Evolutionary conservation across 2,888 invertebrate species (phyloP), one percentile per base, ranked within the genome.

Genomic region (Aphodius sticticus): DNA sequence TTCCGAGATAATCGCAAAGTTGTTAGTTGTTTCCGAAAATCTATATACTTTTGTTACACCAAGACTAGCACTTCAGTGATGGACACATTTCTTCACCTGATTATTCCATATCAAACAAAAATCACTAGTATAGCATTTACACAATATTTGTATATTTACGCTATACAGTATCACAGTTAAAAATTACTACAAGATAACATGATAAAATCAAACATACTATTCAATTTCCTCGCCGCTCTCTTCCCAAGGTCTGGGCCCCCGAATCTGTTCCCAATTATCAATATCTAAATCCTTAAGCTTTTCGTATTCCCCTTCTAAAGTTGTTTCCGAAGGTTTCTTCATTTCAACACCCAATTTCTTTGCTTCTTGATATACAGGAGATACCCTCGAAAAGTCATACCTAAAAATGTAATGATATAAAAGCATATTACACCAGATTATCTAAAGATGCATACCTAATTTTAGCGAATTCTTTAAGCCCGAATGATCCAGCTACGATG

Each of bases 201-300:
- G 26, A 69, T 16, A 38, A 36, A 16, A 70, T 37, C 16, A 16
- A 37, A 69, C n/a, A 69, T 79, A 77, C 37, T 79, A 9, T n/a
- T 77, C 77, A 9, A 69, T 38, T 69, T 78, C 70, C 7, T 77
- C 76, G 76, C 70, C 70, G 69, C 86, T 85, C 82, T 93, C 91
- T 86, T 97, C 97, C 96, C 96, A 97, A 0, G 97, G 96, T 78
- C 97, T 90, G 6, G 96, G 95, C 0, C 96, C 96, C 84, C 97
- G 90, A 83, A 94, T 93, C 86, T 97, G 96, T 86, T 95, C 93
- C 97, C 97, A 97, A 84, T 94, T 92, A 82, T 96, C 94, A 83
- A 96, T 93, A 87, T 97, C 95, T 69, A 95, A 88, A 78, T 91
- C 88, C 87, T 95, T 91, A 2, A 96, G 90, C 88, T 94, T 94